phyloP scores from a whole-genome alignment of 2,888 invertebrate species.

The Drosophila testacea region DNA sequence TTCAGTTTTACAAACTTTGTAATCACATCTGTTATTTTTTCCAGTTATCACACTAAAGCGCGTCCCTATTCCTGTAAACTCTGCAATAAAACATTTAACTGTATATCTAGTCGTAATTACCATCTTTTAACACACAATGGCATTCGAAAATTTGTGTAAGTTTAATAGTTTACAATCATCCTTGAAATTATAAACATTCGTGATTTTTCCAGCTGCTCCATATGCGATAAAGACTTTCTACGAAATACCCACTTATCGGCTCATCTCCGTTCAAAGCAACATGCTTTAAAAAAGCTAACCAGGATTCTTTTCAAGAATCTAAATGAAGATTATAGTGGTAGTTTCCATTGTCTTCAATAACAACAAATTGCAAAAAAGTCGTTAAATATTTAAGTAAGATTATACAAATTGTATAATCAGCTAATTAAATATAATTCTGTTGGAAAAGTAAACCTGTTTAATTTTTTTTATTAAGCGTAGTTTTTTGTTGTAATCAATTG shows the following conservation, averaged over 20 bases:
- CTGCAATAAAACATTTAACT: slow-evolving; percentile 78
- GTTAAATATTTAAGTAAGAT: too few species aligned
- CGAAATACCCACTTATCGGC: slow-evolving; percentile 67
- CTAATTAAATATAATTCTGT: too few species aligned
- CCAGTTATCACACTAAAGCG: slow-evolving; percentile 80
- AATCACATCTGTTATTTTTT: neutral
- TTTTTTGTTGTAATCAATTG: too few species aligned
- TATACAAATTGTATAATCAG: too few species aligned
- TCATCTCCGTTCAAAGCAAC: slow-evolving; percentile 62
- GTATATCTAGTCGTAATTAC: slow-evolving; percentile 79
- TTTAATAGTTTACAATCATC: slow-evolving; percentile 1
- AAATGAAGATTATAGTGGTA: too few species aligned
- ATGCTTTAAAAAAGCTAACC: slow-evolving; percentile 24
- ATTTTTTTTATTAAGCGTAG: too few species aligned
- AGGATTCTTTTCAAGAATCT: neutral
- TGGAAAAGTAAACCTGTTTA: too few species aligned
- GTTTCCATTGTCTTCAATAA: too few species aligned
- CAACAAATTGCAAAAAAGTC: too few species aligned
- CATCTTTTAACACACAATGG: slow-evolving; percentile 71
- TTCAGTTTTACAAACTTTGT: neutral
- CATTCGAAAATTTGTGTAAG: slow-evolving; percentile 56
- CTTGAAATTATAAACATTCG: neutral
- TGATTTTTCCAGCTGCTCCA: slow-evolving; percentile 48
- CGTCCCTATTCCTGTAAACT: slow-evolving; percentile 77
- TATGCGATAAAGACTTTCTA: slow-evolving; percentile 59